Base-by-base conservation (phyloP, 2,797 vertebrate species). In the Tamandua tetradactyla region DNA sequence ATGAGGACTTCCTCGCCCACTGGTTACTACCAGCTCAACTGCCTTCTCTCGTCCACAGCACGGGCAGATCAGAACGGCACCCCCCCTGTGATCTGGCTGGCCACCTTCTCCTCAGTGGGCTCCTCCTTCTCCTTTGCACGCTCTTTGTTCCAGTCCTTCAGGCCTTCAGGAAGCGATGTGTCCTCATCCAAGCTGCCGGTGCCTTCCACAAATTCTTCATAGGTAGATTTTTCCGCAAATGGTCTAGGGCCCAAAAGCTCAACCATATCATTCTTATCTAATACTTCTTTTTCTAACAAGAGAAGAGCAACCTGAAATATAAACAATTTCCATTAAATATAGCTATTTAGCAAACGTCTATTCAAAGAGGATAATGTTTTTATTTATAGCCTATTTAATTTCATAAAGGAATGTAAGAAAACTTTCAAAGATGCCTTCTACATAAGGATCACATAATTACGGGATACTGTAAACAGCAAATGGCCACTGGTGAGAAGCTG, bases 121-220 rank as follows among this genome's bases (percentile, higher is more conserved):
- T 99, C 99, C 87, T 99, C 99, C 18, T 98, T 98, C 74, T 99
- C 98, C 64, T 97, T 98, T 71, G 98, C 98, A 13, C 98, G 98
- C 40, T 99, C 99, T 97, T 98, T 99, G 98, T 99, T 99, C 99
- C 99, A 99, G 98, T 99, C 99, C 98, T 99, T 99, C 93, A 99
- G 98, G 89, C 99, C 99, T 95, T 99, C 99, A 0, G 99, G 99
- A 85, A 99, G 98, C 0, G 99, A 98, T 0, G 99, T 99, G 98
- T 99, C 99, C 97, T 99, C 99, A 1, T 99, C 99, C 96, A 99
- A 96, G 15, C 99, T 98, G 9, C 99, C 99, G 0, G 99, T 99
- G 75, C 99, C 99, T 97, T 99, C 99, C 74, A 99, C 99, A 97
- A 99, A 99, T 35, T 99, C 99, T 97, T 99, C 99, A 0, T 99